Conservation (phyloP, 2,797 vertebrate genomes). For the Australoheros facetus region DNA sequence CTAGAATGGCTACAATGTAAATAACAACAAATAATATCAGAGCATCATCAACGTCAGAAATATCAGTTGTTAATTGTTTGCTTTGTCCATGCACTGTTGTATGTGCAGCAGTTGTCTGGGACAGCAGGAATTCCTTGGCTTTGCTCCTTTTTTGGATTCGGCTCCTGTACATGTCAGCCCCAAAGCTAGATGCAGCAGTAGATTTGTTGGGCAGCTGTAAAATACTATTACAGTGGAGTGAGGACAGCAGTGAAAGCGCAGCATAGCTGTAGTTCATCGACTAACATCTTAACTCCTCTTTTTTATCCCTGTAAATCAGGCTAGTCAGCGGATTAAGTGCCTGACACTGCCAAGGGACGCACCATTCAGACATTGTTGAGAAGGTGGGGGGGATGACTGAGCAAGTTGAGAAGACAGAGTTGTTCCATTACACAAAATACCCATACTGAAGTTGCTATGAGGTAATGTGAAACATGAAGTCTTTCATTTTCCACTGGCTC, state of each 20-base stretch:
- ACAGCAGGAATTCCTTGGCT: slow-evolving; percentile 43
- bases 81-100: slow-evolving; percentile 16
- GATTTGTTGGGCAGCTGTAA: slow-evolving; percentile 58
- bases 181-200: slow-evolving; percentile 38
- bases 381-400: slow-evolving; percentile 2
- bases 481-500: slow-evolving; percentile 32
- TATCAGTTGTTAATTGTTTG: slow-evolving; percentile 15
- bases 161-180: slow-evolving; percentile 34
- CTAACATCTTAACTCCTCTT: slow-evolving; percentile 67
- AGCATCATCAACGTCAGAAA: neutral
- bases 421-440: slow-evolving; percentile 55
- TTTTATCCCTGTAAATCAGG: slow-evolving; percentile 74
- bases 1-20: neutral
- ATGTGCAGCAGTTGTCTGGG: slow-evolving; percentile 23
- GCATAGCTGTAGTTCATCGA: slow-evolving; percentile 68
- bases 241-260: slow-evolving; percentile 65
- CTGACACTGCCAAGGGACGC: slow-evolving; percentile 60
- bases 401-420: slow-evolving; percentile 36
- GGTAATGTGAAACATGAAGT: slow-evolving; percentile 13
- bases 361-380: slow-evolving; percentile 53
- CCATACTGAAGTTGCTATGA: slow-evolving; percentile 14
- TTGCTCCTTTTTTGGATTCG: slow-evolving; percentile 40
- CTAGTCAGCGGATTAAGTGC: slow-evolving; percentile 65
- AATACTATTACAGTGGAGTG: slow-evolving; percentile 55
- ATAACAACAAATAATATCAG: slow-evolving; percentile 1